Evolutionary conservation across 2,113 vertebrate species (phyloP), one percentile per base, ranked within the genome.

Genomic region (Sinocyclocheilus anophthalmus): DNA sequence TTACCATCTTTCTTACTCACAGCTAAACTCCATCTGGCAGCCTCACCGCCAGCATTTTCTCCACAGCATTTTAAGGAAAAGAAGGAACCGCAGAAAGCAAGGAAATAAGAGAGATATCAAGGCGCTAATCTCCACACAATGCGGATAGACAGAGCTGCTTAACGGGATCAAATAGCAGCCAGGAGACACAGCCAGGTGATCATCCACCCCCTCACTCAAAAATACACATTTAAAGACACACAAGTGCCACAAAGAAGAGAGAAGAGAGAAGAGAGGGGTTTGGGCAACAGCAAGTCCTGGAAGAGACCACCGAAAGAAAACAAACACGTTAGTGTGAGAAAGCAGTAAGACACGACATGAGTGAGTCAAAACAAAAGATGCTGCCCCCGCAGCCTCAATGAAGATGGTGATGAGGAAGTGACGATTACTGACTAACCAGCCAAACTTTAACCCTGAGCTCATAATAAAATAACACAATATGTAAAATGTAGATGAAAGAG

Each of bases 131-230:
- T 91, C 73, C 73, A 82, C 82, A 82, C 92, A 90, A 91, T 88
- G 81, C 76, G 85, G 80, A 88, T 78, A 86, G 85, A 90, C 30
- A n/a, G 88, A 88, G 84, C 85, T 84, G 73, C 91, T 90, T 87
- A 90, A 88, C 83, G 84, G 76, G 91, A 83, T 88, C 88, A 87
- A 90, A 90, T 83, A 86, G 79, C 86, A 90, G 91, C 88, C 69
- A 86, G 70, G 39, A 85, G 42, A 88, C 20, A 67, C 42, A 30
- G 16, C 70, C 33, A 70, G 50, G 50, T 81, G 81, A 81, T 84
- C 65, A 81, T 45, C 70, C 80, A 13, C 59, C 61, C 50, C 48
- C 50, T 16, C 78, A 30, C 78, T 72, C 10, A 42, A 67, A 81
- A 61, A 57, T 73, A 83, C 57, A 70, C 45, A 83, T 55, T 70